phyloP scores from a whole-genome alignment of 2,797 vertebrate genomes.

The Sardinella longiceps region DNA sequence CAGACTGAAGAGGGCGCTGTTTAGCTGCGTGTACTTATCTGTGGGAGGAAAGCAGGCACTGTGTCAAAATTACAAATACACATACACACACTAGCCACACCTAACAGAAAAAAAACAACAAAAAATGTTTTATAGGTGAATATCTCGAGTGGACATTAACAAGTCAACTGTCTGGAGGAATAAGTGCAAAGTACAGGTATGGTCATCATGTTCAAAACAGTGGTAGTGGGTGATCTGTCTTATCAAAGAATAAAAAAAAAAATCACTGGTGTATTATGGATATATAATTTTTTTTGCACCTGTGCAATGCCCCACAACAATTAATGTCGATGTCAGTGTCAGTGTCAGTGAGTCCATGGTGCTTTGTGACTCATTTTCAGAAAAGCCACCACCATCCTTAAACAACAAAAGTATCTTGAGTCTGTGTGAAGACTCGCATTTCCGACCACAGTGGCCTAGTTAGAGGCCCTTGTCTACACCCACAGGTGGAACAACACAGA shows the following conservation, averaged over 20 bases:
- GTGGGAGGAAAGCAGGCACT: conserved; percentile 16
- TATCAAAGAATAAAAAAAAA: not conserved
- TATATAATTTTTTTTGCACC: not conserved
- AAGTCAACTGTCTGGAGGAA: not conserved
- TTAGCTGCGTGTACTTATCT: conserved; percentile 96
- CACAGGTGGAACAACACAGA: not conserved
- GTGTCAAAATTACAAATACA: not conserved
- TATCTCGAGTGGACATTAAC: not conserved
- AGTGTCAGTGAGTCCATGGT: not conserved
- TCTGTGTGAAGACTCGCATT: not conserved
- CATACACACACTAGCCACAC: not conserved
- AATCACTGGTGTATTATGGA: not conserved
- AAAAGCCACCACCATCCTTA: not conserved
- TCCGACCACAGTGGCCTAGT: not conserved
- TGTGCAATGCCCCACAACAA: not conserved
- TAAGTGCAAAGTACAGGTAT: not conserved
- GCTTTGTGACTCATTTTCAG: not conserved
- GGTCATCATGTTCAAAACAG: not conserved
- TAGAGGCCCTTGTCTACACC: not conserved
- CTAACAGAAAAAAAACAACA: not conserved
- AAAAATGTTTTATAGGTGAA: no score
- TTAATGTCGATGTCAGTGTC: no score
- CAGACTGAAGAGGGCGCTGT: conserved; percentile 89
- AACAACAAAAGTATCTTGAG: not conserved
- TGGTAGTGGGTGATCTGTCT: not conserved